Conservation (phyloP, 2,797 vertebrate genomes). For the Zenarchopterus dispar region DNA sequence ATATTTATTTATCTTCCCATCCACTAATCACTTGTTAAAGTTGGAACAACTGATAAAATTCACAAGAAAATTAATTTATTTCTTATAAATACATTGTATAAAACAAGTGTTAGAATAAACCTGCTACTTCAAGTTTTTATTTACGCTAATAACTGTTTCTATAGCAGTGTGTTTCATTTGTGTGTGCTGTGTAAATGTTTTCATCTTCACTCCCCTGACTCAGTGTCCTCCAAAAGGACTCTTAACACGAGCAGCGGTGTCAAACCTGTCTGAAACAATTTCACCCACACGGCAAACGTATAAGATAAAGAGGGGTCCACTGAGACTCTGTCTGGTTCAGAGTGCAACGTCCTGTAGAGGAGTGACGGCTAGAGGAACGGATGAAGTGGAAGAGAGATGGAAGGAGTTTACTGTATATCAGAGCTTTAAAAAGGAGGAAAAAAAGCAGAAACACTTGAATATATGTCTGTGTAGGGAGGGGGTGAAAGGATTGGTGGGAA, state of each 20-base stretch:
- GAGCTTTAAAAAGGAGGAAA: conserved; percentile 27
- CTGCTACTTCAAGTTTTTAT: background rate
- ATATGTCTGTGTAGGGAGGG: conserved; percentile 7
- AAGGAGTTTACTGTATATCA: background rate
- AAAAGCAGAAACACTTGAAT: conserved; percentile 2
- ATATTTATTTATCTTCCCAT: background rate
- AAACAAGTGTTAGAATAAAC: no score
- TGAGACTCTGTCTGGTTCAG: conserved; percentile 18
- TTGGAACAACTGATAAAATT: background rate
- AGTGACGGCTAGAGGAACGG: no score
- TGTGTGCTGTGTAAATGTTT: background rate
- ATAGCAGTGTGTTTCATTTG: conserved; percentile 20
- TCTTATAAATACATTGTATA: no score
- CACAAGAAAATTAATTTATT: no score
- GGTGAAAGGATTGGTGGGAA: conserved; percentile 33
- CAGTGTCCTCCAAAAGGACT: conserved; percentile 29
- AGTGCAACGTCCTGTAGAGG: conserved; percentile 23
- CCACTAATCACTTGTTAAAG: no score
- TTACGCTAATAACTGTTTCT: background rate
- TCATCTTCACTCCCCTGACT: conserved; percentile 24
- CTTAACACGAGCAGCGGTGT: conserved; percentile 22
- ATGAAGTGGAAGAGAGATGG: no score
- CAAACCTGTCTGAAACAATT: conserved; percentile 45
- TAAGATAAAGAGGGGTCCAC: conserved; percentile 31
- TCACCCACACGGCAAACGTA: conserved; percentile 33